Evolutionary conservation across 2,888 invertebrate species (phyloP).

Genomic region (Creontiades dilutus): DNA sequence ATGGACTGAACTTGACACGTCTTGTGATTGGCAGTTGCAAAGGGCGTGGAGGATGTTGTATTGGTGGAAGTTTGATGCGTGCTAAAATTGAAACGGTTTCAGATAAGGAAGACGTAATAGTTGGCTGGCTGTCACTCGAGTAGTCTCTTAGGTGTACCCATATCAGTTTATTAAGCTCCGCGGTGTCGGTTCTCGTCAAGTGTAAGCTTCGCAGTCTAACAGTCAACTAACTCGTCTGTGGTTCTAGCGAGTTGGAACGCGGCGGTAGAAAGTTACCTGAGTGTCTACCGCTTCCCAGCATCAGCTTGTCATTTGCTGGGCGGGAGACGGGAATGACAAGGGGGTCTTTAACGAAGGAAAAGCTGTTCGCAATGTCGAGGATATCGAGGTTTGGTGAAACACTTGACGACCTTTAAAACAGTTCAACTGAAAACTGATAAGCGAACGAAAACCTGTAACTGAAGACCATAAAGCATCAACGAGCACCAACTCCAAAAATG

Average conservation of each 20-base stretch:
- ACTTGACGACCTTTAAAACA: too few relatives aligned
- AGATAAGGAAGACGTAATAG: background rate
- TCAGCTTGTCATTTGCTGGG: background rate
- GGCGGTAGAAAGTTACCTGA: constrained; percentile 6
- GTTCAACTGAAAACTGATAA: too few relatives aligned
- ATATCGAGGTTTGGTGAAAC: too few relatives aligned
- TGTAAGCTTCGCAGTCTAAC: background rate
- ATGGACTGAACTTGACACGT: too few relatives aligned
- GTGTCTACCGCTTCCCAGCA: background rate
- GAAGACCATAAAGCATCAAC: too few relatives aligned
- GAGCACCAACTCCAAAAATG: too few relatives aligned
- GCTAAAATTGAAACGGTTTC: background rate
- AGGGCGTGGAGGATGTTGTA: background rate
- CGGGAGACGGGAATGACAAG: background rate
- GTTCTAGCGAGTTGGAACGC: background rate
- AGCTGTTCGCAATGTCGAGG: too few relatives aligned
- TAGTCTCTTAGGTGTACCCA: background rate
- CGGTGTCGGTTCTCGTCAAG: background rate
- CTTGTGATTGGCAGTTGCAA: too few relatives aligned
- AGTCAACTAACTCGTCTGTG: background rate
- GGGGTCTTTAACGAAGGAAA: too few relatives aligned
- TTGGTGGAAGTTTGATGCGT: background rate
- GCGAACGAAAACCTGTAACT: too few relatives aligned
- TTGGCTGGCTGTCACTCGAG: background rate
- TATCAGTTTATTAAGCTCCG: background rate